Percentiles rank a stretch among this genome's conserved stretches.
Evolutionary conservation across 1,140 invertebrate species (phyloP).

Genomic region (Diabrotica virgifera): DNA sequence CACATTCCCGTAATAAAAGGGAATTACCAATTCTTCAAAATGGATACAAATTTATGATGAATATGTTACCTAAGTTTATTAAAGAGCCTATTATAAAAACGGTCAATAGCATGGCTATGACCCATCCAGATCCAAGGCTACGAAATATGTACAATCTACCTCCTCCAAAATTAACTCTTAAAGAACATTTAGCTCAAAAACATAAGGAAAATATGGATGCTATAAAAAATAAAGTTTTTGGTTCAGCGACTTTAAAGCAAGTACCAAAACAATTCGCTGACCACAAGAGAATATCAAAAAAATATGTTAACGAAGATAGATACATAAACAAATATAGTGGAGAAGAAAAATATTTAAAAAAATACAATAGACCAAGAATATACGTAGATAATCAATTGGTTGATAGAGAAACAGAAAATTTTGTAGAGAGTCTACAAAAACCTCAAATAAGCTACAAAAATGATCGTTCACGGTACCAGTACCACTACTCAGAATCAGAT

Average conservation of each 20-base stretch:
- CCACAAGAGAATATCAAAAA: background rate
- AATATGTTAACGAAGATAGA: background rate
- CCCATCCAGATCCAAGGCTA: slow-evolving; percentile 11
- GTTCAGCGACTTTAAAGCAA: background rate
- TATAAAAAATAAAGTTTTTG: slow-evolving; percentile 9
- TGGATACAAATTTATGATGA: slow-evolving; percentile 29
- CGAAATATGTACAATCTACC: slow-evolving; percentile 9
- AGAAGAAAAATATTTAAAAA: background rate
- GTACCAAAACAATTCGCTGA: background rate
- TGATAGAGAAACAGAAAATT: background rate
- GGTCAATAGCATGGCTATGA: slow-evolving; percentile 15
- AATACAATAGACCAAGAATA: background rate
- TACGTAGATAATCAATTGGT: background rate
- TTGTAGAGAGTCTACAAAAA: background rate
- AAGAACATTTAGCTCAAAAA: slow-evolving; percentile 5
- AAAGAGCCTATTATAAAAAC: slow-evolving; percentile 20
- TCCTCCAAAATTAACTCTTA: slow-evolving; percentile 8
- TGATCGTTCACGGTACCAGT: background rate
- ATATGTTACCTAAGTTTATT: slow-evolving; percentile 26
- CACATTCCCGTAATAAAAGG: slow-evolving; percentile 4
- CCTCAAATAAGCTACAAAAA: background rate
- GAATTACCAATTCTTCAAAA: slow-evolving; percentile 16
- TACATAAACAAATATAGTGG: background rate
- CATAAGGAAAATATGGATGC: slow-evolving; percentile 8
- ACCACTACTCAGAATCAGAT: no score